These are phyloP conservation scores for Hyposoter dolosus DNA, from an alignment of 2,888 invertebrate genomes.

Conservation along the genomic window DNA sequence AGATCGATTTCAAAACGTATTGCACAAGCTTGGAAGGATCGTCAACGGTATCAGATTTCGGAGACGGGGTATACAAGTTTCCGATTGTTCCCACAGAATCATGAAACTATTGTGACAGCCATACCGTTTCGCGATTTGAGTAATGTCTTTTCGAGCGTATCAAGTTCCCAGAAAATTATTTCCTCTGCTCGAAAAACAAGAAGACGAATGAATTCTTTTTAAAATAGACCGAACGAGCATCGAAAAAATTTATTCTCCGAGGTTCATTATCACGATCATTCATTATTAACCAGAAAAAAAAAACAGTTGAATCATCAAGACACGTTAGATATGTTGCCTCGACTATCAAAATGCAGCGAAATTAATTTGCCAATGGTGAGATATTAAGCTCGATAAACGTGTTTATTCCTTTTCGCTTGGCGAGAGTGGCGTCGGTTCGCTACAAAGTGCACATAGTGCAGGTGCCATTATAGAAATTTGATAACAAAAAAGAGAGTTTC, in stretches of 20 bases:
- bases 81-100: slow-evolving; percentile 42
- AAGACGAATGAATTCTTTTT: background rate
- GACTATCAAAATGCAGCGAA: background rate
- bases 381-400: slow-evolving; percentile 9
- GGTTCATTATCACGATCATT: background rate
- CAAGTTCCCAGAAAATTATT: slow-evolving; percentile 9
- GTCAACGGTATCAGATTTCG: background rate
- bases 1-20: slow-evolving; percentile 23
- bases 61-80: slow-evolving; percentile 20
- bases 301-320: background rate
- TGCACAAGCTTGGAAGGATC: background rate
- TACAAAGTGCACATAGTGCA: slow-evolving; percentile 13
- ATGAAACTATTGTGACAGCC: slow-evolving; percentile 40
- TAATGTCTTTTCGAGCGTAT: background rate
- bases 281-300: background rate
- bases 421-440: slow-evolving; percentile 11
- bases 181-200: slow-evolving; percentile 11
- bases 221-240: background rate
- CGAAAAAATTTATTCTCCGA: background rate
- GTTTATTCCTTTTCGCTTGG: background rate
- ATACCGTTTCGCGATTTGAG: slow-evolving; percentile 10
- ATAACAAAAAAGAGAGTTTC: slow-evolving; percentile 15
- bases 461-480: slow-evolving; percentile 44
- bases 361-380: background rate
- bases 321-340: background rate